Evolutionary conservation across 2,797 vertebrate species (phyloP), one percentile per base, ranked within the genome.

Genomic region (Moxostoma hubbsi): DNA sequence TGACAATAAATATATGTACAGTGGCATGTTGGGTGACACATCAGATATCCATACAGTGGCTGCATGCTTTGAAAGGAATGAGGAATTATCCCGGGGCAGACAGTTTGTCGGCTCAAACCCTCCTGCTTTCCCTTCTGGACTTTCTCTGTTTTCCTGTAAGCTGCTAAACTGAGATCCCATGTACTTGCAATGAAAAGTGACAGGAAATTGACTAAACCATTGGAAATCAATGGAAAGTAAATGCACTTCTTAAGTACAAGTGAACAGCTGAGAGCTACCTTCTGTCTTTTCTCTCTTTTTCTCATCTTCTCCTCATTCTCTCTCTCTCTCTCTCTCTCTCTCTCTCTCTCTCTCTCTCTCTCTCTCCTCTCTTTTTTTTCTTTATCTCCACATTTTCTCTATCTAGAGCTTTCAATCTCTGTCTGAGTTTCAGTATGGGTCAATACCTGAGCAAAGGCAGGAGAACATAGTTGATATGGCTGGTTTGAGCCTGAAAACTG

Each of bases 181-280:
- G 95, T 95, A 91, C 91, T 94, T 95, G 94, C 96, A 97, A 98
- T 97, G 93, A 95, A 96, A 97, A 98, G 96, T 97, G 97, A 97
- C 97, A 97, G 95, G 95, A 95, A 97, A 97, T 94, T 97, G 96
- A 98, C 96, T 94, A 86, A 95, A 95, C 91, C 95, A 98, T 98
- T 96, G 96, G 96, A 97, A 98, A 98, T 99, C 97, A 98, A 99
- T 98, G 94, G 93, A 93, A 96, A 96, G 95, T 96, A 98, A 98
- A 98, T 98, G 96, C 94, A 94, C 95, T 96, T 95, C 94, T 96
- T 98, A 97, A 98, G 95, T 97, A 96, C 96, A 97, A 98, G 96
- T 97, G 97, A 98, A 95, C 93, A 96, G 95, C 95, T 96, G 95
- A 96, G 95, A 94, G 96, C 94, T 94, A 94, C 95, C 92, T 92